Conservation (phyloP, 2,888 invertebrate genomes). For the Trichacis sp. region DNA sequence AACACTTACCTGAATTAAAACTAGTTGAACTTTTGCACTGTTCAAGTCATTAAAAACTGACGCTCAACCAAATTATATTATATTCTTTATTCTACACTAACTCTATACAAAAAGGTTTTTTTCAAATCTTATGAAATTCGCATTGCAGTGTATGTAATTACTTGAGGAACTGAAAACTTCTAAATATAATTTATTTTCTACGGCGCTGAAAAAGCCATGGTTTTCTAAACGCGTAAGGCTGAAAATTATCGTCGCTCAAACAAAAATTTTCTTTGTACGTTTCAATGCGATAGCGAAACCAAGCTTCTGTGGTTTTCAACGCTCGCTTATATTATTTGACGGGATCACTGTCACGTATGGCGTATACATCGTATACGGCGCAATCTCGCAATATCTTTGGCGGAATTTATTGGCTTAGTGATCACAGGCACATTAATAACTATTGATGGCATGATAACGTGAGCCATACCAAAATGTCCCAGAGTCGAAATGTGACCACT, state of each 20-base stretch:
- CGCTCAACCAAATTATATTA: too few species aligned
- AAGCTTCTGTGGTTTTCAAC: not conserved
- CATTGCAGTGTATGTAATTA: too few species aligned
- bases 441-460: not conserved
- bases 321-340: not conserved
- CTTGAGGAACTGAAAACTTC: too few species aligned
- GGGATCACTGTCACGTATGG: not conserved
- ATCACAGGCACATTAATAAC: constrained; percentile 2
- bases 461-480: constrained; percentile 1
- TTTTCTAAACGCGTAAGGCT: not conserved
- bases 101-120: too few species aligned
- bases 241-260: not conserved
- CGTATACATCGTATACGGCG: not conserved
- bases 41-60: too few species aligned
- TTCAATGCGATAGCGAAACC: not conserved
- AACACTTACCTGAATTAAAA: too few species aligned
- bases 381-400: constrained; percentile 1
- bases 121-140: too few species aligned
- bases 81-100: too few species aligned
- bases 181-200: too few species aligned
- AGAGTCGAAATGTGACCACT: not conserved
- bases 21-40: too few species aligned
- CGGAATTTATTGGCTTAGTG: not conserved
- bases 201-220: not conserved
- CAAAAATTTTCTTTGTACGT: not conserved